A percentile compares a stretch with the other conserved stretches of the same genome.
These are phyloP conservation scores for Anarhynchus alexandrinus DNA, from an alignment of 2,113 vertebrate genomes.

Conservation along the genomic window DNA sequence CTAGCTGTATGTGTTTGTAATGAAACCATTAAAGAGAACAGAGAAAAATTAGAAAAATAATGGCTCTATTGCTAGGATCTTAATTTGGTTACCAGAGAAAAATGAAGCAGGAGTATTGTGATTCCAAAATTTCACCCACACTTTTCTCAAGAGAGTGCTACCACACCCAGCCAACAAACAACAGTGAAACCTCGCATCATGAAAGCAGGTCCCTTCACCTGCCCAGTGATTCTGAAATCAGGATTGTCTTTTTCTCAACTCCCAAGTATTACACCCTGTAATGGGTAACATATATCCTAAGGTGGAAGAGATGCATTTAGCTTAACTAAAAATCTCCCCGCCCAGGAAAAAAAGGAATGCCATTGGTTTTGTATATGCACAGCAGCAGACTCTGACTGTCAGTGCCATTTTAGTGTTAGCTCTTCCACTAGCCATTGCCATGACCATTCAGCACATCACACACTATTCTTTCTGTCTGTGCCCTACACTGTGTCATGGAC, in stretches of 20 bases:
- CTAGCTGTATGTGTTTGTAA: not conserved
- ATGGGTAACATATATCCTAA: not conserved
- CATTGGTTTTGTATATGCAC: not conserved
- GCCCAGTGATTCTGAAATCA: not conserved
- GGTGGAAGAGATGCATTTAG: not conserved
- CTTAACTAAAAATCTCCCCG: not conserved
- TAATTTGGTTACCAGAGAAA: not conserved
- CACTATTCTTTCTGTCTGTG: not conserved
- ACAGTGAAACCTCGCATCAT: not conserved
- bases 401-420: not conserved
- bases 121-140: constrained; percentile 18
- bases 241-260: not conserved
- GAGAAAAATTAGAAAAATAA: constrained; percentile 5
- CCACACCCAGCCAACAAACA: not conserved
- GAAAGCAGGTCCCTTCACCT: not conserved
- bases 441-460: not conserved
- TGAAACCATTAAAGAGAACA: constrained; percentile 12
- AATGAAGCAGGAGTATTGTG: not conserved
- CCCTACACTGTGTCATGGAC: fast-evolving
- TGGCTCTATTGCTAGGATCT: not conserved
- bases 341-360: not conserved
- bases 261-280: not conserved
- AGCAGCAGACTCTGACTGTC: not conserved
- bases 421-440: not conserved
- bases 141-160: constrained; percentile 4